These are phyloP conservation scores for Lethenteron camtschaticum DNA, from an alignment of 2,113 vertebrate species.

Conservation along the genomic window DNA sequence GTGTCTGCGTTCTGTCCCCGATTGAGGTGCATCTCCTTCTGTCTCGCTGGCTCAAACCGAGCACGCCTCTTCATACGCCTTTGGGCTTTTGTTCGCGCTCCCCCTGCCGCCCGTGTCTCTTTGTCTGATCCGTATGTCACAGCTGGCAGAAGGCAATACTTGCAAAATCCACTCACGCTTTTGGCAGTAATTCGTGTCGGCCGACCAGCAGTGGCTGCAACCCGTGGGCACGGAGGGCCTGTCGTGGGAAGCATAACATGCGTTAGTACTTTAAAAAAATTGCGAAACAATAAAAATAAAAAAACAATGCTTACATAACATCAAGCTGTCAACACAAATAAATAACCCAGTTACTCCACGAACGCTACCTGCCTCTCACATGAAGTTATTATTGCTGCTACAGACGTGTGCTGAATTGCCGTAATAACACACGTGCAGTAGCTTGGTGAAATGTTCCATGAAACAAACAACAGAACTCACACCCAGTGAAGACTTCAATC, in stretches of 20 bases:
- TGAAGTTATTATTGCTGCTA: no score
- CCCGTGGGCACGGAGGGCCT: not conserved
- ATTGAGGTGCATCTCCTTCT: not conserved
- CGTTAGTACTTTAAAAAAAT: not conserved
- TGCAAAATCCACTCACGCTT: conserved; percentile 1
- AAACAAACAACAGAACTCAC: no score
- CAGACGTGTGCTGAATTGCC: no score
- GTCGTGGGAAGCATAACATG: not conserved
- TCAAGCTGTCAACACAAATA: no score
- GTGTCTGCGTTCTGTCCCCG: not conserved
- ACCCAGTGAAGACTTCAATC: no score
- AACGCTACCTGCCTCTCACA: no score
- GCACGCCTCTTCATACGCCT: not conserved
- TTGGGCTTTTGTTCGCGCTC: not conserved
- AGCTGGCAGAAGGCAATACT: not conserved
- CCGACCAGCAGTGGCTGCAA: conserved; percentile 5
- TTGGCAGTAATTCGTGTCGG: not conserved
- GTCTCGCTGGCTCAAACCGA: not conserved
- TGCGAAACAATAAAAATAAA: no score
- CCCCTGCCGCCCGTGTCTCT: not conserved
- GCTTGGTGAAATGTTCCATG: no score
- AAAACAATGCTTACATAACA: no score
- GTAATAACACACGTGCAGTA: no score
- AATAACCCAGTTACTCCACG: no score
- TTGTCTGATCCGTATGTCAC: not conserved